A percentile compares a stretch with the other conserved stretches of the same genome.
phyloP scores from a whole-genome alignment of 2,113 vertebrate genomes.

The Myiozetetes cayanensis region DNA sequence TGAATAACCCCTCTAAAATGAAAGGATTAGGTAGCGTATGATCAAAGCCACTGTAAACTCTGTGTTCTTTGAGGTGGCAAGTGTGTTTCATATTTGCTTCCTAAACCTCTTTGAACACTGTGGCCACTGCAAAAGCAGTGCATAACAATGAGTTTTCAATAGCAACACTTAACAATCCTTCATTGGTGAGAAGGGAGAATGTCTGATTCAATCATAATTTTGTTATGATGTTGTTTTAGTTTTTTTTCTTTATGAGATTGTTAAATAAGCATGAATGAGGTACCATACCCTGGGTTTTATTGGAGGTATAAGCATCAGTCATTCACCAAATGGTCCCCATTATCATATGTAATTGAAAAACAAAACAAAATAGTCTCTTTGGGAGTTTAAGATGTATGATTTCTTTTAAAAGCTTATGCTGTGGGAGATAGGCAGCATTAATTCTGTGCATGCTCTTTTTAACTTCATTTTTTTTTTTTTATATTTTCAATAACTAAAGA shows the following conservation, averaged over 20 bases:
- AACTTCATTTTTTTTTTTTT: neutral
- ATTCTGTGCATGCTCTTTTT: neutral
- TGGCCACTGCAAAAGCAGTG: neutral
- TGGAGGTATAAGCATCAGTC: neutral
- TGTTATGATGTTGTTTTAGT: neutral
- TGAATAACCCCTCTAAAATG: slow-evolving; percentile 14
- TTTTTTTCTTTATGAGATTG: slow-evolving; percentile 6
- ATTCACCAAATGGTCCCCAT: slow-evolving; percentile 30
- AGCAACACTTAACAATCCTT: neutral
- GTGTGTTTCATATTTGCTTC: slow-evolving; percentile 17
- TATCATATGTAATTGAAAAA: slow-evolving; percentile 42
- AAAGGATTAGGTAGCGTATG: slow-evolving; percentile 6
- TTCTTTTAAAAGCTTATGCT: neutral
- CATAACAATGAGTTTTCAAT: neutral
- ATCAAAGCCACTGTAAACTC: slow-evolving; percentile 29
- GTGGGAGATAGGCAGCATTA: neutral
- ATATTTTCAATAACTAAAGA: neutral
- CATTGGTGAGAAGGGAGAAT: neutral
- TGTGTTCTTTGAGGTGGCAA: slow-evolving; percentile 34
- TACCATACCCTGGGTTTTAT: neutral
- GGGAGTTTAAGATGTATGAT: slow-evolving; percentile 13
- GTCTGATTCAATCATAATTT: neutral
- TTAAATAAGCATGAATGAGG: slow-evolving; percentile 1
- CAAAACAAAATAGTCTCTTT: slow-evolving; percentile 25
- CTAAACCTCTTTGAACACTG: neutral